Evolutionary conservation across 2,797 vertebrate genomes (phyloP).

Genomic region (Pipistrellus pipistrellus): DNA sequence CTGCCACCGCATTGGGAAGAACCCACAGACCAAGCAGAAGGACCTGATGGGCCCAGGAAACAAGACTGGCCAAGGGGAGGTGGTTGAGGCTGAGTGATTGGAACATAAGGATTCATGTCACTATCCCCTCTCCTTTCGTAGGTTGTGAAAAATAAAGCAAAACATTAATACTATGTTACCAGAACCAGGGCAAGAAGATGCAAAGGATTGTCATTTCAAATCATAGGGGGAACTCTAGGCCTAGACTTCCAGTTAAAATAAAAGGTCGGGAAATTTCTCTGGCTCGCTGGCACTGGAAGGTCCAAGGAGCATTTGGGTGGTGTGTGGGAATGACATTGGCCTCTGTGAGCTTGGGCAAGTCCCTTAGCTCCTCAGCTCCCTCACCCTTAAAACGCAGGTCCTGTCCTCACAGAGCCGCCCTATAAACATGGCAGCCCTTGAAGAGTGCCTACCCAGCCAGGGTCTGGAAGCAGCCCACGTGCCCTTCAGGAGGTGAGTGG

Average conservation of each 20-base stretch:
- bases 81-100: neutral
- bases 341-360: neutral
- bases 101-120: neutral
- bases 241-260: neutral
- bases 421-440: neutral
- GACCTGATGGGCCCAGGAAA: neutral
- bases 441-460: neutral
- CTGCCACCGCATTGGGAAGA: neutral
- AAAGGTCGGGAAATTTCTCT: slow-evolving; percentile 1
- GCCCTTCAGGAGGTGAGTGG: neutral
- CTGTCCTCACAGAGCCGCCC: neutral
- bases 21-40: slow-evolving; percentile 44
- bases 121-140: neutral
- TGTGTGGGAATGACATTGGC: neutral
- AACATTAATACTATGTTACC: slow-evolving; percentile 40
- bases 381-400: neutral
- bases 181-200: slow-evolving; percentile 41
- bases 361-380: neutral
- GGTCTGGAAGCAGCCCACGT: neutral
- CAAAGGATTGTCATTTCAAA: slow-evolving; percentile 50
- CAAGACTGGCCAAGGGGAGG: neutral
- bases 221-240: neutral
- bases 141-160: slow-evolving; percentile 46
- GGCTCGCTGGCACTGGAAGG: neutral
- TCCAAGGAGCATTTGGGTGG: neutral